These are phyloP conservation scores for Drosophila subpulchrella DNA, from an alignment of 1,140 invertebrate genomes.

Conservation along the genomic window DNA sequence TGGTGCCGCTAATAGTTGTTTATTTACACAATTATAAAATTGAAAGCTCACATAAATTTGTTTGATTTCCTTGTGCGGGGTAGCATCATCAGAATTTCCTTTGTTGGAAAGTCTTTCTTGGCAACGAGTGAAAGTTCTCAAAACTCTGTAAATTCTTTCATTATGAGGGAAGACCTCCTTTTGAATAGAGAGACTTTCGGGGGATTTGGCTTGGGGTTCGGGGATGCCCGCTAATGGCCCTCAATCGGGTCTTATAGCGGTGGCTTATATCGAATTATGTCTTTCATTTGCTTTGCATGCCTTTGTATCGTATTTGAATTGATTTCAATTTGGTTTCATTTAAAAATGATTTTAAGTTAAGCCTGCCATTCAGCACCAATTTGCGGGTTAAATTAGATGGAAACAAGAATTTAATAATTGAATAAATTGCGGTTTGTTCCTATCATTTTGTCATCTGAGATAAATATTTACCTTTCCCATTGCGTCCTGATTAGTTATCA, in stretches of 20 bases:
- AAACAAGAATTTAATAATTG: constrained; percentile 15
- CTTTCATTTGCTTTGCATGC: constrained; percentile 13
- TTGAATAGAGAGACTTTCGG: constrained; percentile 11
- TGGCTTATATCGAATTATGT: constrained; percentile 44
- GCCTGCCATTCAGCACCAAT: constrained; percentile 2
- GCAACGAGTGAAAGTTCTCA: constrained; percentile 37
- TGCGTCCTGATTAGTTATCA: constrained; percentile 1
- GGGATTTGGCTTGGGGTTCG: not conserved
- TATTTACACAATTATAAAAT: constrained; percentile 76
- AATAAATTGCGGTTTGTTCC: constrained; percentile 7
- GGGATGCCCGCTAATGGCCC: constrained; percentile 34
- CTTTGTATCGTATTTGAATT: constrained; percentile 20
- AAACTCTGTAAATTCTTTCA: constrained; percentile 15
- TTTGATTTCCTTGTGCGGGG: constrained; percentile 3
- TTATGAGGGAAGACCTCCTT: constrained; percentile 21
- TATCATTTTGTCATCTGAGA: not conserved
- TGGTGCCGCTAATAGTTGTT: constrained; percentile 74
- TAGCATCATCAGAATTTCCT: constrained; percentile 3
- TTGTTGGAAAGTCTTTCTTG: constrained; percentile 19
- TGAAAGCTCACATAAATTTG: constrained; percentile 76
- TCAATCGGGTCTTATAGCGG: constrained; percentile 48
- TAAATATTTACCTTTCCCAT: constrained; percentile 19
- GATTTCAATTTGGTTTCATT: constrained; percentile 44
- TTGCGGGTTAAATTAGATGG: not conserved
- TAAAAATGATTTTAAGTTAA: constrained; percentile 28